Base-by-base conservation (phyloP, 2,888 invertebrate genomes). In the Amphipyra berbera region DNA sequence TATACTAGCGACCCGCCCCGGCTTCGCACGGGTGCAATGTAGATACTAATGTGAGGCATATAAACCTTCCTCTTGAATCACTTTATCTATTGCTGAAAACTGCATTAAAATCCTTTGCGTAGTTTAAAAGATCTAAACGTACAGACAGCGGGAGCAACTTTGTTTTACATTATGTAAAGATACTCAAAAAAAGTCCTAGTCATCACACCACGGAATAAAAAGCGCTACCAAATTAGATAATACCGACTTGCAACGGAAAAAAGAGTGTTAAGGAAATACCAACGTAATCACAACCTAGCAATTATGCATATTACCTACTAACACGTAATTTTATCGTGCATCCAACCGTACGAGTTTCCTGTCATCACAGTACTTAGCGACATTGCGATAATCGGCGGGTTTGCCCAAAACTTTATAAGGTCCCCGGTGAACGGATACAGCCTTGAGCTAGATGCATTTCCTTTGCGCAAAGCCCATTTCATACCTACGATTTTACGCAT, bases 361-460 rank as follows among this genome's bases (percentile, higher is more conserved):
- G 62, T 63, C 50, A 37, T 30, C 27, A 6, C 6, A 35, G 3
- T 38, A 49, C n/a, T 69, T 62, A 44, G 47, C 8, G 50, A 52
- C 57, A 46, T 35, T 30, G 6, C 38, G 27, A 14, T 64, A 65
- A 68, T 47, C 49, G 21, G 7, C 9, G 21, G 49, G 49, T 60
- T 52, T 38, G 42, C 15, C 48, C 53, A 52, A 61, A 62, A 57
- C 49, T 48, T 54, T 30, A 65, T 60, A 60, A 59, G 49, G 14
- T 56, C 27, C n/a, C 3, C 7, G 15, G 73, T 80, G 73, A 79
- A 54, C 45, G 77, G 68, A 21, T 38, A 5, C 13, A 64, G 49
- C 78, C 78, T 79, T 79, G 79, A 57, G 53, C 74, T 61, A 70
- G 35, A 56, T 70, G 57, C 59, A 68, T 70, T 72, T 70, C 71